Percentiles rank a stretch among this genome's conserved stretches.
Conservation (phyloP, 2,113 vertebrate species). For the Malurus melanocephalus region DNA sequence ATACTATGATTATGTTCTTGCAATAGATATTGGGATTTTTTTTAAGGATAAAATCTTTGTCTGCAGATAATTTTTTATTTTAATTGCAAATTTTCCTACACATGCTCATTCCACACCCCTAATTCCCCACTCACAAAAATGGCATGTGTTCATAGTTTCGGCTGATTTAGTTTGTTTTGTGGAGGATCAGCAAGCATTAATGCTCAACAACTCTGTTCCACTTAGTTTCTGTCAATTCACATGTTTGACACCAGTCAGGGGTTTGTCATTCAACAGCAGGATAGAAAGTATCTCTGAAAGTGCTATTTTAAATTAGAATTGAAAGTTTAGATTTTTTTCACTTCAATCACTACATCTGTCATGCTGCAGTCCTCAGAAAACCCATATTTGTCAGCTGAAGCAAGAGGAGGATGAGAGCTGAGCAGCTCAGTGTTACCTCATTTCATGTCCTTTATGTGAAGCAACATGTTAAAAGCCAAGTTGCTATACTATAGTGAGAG, state of each 20-base stretch:
- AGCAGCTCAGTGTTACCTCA: not conserved
- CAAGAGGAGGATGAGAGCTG: not conserved
- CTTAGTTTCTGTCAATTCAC: not conserved
- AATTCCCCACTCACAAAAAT: not conserved
- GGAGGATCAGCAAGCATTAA: not conserved
- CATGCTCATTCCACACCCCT: accelerated
- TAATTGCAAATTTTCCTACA: not conserved
- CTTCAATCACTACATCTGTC: not conserved
- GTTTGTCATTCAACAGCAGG: not conserved
- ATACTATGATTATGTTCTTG: not conserved
- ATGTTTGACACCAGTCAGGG: not conserved
- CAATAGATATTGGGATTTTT: not conserved
- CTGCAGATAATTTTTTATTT: not conserved
- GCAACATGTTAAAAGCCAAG: not conserved
- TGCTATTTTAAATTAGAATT: constrained; percentile 18
- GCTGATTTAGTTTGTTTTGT: not conserved
- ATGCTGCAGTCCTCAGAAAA: not conserved
- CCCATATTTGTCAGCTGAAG: not conserved
- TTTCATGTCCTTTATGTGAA: not conserved
- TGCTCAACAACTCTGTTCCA: not conserved
- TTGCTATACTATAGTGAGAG: not conserved
- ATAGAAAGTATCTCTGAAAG: constrained; percentile 22
- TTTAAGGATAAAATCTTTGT: not conserved
- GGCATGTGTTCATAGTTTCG: not conserved
- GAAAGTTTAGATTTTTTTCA: not conserved